Evolutionary conservation across 2,113 vertebrate genomes (phyloP).

Genomic region (Cyphomyrus discorhynchus): DNA sequence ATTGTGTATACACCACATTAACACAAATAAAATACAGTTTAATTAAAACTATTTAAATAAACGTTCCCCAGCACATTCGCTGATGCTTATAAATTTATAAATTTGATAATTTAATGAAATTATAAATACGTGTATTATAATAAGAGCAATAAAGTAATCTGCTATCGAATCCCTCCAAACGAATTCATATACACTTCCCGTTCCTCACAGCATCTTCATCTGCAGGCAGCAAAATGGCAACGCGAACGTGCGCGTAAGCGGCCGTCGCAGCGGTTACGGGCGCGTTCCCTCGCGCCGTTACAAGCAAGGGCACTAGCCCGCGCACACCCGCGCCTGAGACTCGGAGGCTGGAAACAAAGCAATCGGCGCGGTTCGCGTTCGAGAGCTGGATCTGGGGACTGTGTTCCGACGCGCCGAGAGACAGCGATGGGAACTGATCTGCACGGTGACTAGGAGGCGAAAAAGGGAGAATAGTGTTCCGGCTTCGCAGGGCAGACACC

Average conservation of each 20-base stretch:
- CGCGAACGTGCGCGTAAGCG: constrained; percentile 18
- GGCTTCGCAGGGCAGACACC: neutral
- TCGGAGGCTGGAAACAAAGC: constrained; percentile 19
- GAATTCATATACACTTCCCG: neutral
- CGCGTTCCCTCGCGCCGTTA: constrained; percentile 10
- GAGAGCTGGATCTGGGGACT: neutral
- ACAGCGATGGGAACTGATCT: constrained; percentile 6
- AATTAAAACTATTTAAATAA: neutral
- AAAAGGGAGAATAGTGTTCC: neutral
- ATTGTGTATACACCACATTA: neutral
- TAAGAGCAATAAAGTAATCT: neutral
- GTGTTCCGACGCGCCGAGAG: constrained; percentile 3
- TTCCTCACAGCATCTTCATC: neutral
- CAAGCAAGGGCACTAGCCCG: constrained; percentile 7
- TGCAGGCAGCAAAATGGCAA: neutral
- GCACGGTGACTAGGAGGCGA: neutral
- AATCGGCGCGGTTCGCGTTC: neutral
- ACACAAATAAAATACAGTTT: neutral
- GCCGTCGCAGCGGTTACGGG: neutral
- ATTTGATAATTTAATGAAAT: neutral
- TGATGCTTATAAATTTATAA: neutral
- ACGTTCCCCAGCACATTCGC: neutral
- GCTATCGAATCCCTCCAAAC: neutral
- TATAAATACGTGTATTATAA: neutral
- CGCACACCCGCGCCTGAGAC: constrained; percentile 7